Evolutionary conservation across 2,113 vertebrate species (phyloP).

Genomic region (Panthera tigris): DNA sequence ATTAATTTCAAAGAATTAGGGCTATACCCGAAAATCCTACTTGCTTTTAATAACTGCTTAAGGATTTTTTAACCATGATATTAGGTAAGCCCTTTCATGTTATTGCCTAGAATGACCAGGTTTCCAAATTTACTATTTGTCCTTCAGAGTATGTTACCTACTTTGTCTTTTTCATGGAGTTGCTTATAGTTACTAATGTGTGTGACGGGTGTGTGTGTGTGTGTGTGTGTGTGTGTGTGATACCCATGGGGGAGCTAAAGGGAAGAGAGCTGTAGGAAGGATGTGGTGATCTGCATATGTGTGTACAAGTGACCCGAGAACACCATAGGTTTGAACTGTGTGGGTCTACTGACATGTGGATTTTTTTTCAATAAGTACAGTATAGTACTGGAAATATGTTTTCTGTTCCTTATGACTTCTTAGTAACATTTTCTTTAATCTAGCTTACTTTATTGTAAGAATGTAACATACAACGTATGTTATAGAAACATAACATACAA

Average conservation of each 20-base stretch:
- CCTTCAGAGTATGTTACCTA: neutral
- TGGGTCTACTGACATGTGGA: neutral
- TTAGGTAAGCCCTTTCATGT: neutral
- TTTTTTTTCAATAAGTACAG: neutral
- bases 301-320: neutral
- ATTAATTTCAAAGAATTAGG: neutral
- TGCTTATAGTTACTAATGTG: neutral
- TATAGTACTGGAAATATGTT: neutral
- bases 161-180: neutral
- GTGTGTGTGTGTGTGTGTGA: neutral
- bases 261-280: neutral
- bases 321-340: neutral
- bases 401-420: neutral
- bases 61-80: neutral
- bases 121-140: neutral
- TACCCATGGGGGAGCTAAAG: neutral
- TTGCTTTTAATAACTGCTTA: neutral
- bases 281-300: neutral
- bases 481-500: neutral
- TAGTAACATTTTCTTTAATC: neutral
- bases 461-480: neutral
- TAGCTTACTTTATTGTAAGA: neutral
- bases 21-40: neutral
- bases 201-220: neutral
- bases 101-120: neutral